Percentiles rank a stretch among this genome's conserved stretches.
These are phyloP conservation scores for Psittacula cyanocephala DNA, from an alignment of 2,113 vertebrate genomes.

Conservation along the genomic window DNA sequence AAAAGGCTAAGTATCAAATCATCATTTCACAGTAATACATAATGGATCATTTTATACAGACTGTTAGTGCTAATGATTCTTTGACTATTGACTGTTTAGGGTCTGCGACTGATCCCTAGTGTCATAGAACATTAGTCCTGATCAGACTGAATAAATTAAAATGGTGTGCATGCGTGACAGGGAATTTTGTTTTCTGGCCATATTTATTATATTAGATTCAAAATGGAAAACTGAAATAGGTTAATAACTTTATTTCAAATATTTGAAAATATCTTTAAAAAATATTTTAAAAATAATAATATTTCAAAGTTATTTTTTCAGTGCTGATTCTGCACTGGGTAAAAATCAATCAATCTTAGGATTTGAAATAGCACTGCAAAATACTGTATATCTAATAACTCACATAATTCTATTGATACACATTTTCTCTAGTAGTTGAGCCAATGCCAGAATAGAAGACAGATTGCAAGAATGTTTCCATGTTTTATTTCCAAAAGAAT, in stretches of 20 bases:
- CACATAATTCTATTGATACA: background rate
- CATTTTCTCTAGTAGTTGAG: background rate
- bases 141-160: background rate
- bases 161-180: background rate
- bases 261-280: background rate
- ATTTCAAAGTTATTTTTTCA: background rate
- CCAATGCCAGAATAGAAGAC: background rate
- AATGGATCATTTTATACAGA: background rate
- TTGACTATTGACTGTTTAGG: background rate
- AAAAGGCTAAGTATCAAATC: background rate
- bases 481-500: background rate
- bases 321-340: background rate
- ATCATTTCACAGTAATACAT: background rate
- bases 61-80: background rate
- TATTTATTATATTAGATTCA: background rate
- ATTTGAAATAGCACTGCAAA: background rate
- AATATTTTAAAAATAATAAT: background rate
- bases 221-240: background rate
- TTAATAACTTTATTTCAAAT: background rate
- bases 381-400: background rate
- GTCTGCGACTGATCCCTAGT: accelerated
- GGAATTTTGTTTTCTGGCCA: background rate
- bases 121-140: background rate
- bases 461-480: background rate
- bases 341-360: background rate